Base-by-base conservation (phyloP, 53 echinoderm and acorn worm species). In the Zoroaster sp. region DNA sequence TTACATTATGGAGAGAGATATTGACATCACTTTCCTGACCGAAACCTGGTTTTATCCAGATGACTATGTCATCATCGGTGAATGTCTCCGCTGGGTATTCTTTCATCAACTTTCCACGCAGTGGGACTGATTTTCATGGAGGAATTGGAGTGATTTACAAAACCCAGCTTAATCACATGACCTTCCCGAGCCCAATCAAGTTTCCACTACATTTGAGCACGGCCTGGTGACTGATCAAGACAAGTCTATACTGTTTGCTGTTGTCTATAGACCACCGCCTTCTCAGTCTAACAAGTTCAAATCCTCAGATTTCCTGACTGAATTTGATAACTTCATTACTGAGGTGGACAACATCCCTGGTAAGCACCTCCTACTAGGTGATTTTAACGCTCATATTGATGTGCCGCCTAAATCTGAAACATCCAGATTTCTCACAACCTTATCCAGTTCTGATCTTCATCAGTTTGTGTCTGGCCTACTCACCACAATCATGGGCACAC, bases 271-370 rank as follows among this genome's bases (percentile, higher is more conserved):
- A 69, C 70, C 35, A 33, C 70, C 70, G 15, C 70, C 35, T 34
- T 69, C 70, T 11, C 70, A 69, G 35, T 37, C 70, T 1, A 69
- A 69, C 38, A 69, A 13, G 70, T 69, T 37, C 15, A 69, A 69
- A 69, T 69, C 70, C 14, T 69, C 35, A 33, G 70, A 69, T 37
- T 69, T 69, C 70, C 70, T 69, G 33, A 69, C 70, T 37, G 70
- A 69, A 37, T 69, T 69, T 69, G 70, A 49, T 15, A 49, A 14
- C 49, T 15, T 49, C 17, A 15, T 49, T 3, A 15, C 17, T 4
- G 49, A 49, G 4, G 4, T 15, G 17, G 49, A 49, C 17, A 49
- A 49, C 15, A 49, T 14, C 15, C 49, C 49, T 49, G 49, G 17
- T 14, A 15, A 49, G 18, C 49, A 49, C 49, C 15, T 49, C 49